A percentile compares a stretch with the other conserved stretches of the same genome.
phyloP scores from a whole-genome alignment of 2,888 invertebrate species.

The Furcula furcula region DNA sequence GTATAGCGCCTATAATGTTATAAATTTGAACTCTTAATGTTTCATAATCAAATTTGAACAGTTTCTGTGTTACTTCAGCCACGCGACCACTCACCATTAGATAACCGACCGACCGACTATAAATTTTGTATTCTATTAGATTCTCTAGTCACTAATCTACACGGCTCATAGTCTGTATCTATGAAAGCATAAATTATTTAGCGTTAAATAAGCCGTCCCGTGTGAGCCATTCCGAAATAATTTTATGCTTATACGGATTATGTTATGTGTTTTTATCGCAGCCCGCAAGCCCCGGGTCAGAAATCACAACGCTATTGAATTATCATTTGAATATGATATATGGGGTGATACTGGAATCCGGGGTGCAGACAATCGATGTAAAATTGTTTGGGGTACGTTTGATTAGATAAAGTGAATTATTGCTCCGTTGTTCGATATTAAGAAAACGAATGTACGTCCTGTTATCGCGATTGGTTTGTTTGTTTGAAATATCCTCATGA shows the following conservation, averaged over 20 bases:
- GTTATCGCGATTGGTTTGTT: constrained; percentile 21
- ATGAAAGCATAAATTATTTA: constrained; percentile 62
- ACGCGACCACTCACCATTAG: constrained; percentile 62
- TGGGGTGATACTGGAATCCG: constrained; percentile 56
- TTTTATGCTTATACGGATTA: constrained; percentile 72
- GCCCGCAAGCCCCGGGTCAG: constrained; percentile 52
- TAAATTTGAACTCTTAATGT: constrained; percentile 33
- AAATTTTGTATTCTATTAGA: constrained; percentile 68
- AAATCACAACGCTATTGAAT: constrained; percentile 75
- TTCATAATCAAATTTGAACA: constrained; percentile 58
- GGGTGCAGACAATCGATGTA: constrained; percentile 64
- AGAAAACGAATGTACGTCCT: constrained; percentile 22
- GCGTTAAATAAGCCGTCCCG: constrained; percentile 58
- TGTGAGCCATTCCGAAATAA: constrained; percentile 55
- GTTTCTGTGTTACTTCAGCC: constrained; percentile 49
- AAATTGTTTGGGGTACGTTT: constrained; percentile 63
- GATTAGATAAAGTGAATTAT: constrained; percentile 67
- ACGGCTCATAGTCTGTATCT: constrained; percentile 47
- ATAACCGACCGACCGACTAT: constrained; percentile 58
- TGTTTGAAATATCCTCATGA: constrained; percentile 16
- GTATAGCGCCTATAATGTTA: constrained; percentile 23
- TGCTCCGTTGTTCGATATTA: constrained; percentile 44
- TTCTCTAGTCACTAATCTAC: constrained; percentile 61
- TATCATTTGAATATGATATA: constrained; percentile 78
- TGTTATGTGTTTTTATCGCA: constrained; percentile 52